Conservation (phyloP, 2,888 invertebrate genomes). For the Cantharis rustica region DNA sequence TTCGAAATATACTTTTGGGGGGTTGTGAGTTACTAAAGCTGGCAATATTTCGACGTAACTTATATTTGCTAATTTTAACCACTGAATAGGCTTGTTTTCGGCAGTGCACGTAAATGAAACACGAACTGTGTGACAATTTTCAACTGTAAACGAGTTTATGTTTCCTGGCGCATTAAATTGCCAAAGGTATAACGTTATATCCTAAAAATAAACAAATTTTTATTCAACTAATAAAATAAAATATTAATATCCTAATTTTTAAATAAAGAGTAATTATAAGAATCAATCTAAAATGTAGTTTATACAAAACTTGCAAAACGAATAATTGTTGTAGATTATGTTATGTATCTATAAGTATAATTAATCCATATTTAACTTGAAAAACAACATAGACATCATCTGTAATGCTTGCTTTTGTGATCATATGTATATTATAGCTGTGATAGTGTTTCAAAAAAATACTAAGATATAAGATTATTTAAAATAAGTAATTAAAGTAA, state of each 20-base stretch:
- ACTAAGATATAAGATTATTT: too few relatives aligned
- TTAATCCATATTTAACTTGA: not conserved
- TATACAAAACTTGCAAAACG: not conserved
- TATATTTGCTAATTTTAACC: conserved; percentile 51
- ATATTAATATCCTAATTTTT: not conserved
- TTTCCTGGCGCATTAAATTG: conserved; percentile 58
- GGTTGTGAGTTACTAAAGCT: conserved; percentile 41
- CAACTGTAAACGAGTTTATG: conserved; percentile 56
- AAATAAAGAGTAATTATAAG: not conserved
- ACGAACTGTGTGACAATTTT: conserved; percentile 59
- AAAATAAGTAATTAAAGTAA: too few relatives aligned
- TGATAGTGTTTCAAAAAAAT: too few relatives aligned
- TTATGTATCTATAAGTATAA: too few relatives aligned
- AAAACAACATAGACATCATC: too few relatives aligned
- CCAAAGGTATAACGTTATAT: conserved; percentile 58
- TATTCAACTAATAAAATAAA: not conserved
- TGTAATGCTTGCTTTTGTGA: too few relatives aligned
- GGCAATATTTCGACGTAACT: conserved; percentile 57
- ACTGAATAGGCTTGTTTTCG: conserved; percentile 49
- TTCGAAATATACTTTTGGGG: conserved; percentile 55
- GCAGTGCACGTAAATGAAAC: conserved; percentile 59
- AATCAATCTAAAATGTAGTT: not conserved
- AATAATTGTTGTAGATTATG: too few relatives aligned
- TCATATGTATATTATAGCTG: too few relatives aligned
- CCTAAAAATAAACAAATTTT: conserved; percentile 56